phyloP scores from a whole-genome alignment of 2,113 vertebrate species.

The Caretta caretta region DNA sequence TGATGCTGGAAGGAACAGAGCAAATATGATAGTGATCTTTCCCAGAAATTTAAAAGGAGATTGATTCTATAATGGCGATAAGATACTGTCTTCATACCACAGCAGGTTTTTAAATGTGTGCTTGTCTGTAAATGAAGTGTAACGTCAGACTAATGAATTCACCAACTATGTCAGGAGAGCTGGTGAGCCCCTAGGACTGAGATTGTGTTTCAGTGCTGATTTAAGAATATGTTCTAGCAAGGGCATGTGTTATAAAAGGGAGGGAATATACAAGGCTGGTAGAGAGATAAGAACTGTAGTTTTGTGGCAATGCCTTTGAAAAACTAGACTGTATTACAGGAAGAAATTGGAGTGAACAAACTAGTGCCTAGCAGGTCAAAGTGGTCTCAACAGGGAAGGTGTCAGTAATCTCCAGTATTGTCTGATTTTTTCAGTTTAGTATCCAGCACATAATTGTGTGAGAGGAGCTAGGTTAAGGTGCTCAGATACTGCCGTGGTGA shows the following conservation, averaged over 20 bases:
- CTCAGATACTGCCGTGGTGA: background rate
- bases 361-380: background rate
- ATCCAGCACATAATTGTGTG: background rate
- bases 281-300: background rate
- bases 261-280: background rate
- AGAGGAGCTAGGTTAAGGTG: background rate
- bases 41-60: slow-evolving; percentile 59
- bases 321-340: background rate
- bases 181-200: background rate
- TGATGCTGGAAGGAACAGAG: slow-evolving; percentile 35
- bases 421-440: background rate
- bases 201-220: background rate
- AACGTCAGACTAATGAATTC: background rate
- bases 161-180: background rate
- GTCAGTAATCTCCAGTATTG: background rate
- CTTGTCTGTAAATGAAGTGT: background rate
- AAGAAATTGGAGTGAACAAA: background rate
- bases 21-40: slow-evolving; percentile 27
- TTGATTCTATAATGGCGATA: slow-evolving; percentile 17
- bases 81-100: background rate
- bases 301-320: background rate
- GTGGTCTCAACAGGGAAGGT: background rate
- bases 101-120: background rate
- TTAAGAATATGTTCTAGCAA: background rate
- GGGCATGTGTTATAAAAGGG: background rate